phyloP scores from a whole-genome alignment of 2,888 invertebrate genomes.

The Ceramica pisi region DNA sequence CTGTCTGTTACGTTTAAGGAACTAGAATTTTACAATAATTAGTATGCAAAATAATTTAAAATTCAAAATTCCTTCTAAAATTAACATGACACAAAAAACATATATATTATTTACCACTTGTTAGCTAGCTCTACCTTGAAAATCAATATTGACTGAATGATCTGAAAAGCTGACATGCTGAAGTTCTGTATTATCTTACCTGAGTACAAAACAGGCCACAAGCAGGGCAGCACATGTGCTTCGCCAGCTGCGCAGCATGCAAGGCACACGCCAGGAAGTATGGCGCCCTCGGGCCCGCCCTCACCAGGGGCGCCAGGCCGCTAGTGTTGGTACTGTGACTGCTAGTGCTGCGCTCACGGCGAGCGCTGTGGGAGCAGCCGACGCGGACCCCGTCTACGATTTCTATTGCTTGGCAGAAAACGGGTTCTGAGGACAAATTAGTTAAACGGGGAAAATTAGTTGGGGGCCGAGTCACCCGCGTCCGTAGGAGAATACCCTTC shows the following conservation, averaged over 20 bases:
- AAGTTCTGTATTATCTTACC: constrained; percentile 81
- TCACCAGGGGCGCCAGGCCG: constrained; percentile 89
- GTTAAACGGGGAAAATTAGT: too few species aligned
- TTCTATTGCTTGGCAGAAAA: constrained; percentile 95
- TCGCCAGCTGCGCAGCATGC: constrained; percentile 93
- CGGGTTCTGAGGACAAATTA: constrained; percentile 81
- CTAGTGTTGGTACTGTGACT: not conserved
- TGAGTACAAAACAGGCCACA: constrained; percentile 97
- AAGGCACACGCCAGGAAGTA: constrained; percentile 95
- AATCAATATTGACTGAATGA: too few species aligned
- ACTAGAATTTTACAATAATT: too few species aligned
- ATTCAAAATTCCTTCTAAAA: too few species aligned
- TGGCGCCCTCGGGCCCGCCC: constrained; percentile 94
- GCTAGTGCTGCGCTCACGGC: constrained; percentile 58
- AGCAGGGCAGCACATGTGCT: constrained; percentile 97
- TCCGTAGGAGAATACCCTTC: too few species aligned
- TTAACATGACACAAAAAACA: too few species aligned
- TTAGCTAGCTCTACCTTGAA: too few species aligned
- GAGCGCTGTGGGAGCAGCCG: constrained; percentile 94
- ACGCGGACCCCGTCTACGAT: constrained; percentile 93
- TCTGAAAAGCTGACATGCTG: too few species aligned
- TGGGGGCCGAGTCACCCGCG: too few species aligned
- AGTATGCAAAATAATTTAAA: too few species aligned
- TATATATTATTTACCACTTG: too few species aligned
- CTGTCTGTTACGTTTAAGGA: too few species aligned